Base-by-base conservation (phyloP, 2,888 invertebrate genomes). In the Graphium colonna region DNA sequence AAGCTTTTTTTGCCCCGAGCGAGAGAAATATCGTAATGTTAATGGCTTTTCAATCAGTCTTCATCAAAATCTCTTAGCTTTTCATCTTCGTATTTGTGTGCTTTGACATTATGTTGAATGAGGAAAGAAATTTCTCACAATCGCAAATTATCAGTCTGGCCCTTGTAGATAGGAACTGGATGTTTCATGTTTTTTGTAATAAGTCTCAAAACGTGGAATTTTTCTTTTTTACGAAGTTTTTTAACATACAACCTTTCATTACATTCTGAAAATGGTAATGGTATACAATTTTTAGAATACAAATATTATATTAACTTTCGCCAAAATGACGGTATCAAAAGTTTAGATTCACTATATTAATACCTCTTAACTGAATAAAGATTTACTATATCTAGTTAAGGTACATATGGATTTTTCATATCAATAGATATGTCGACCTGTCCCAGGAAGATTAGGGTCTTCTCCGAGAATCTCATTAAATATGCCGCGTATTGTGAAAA, bases 21-120 rank as follows among this genome's bases (percentile, higher is more conserved):
- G 43, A 12, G n/a, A 43, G 42, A 51, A 51, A 51, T 43, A 43
- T 51, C 31, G 50, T n/a, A 38, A 43, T 38, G 38, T 43, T 51
- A 42, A 50, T 50, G 50, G 41, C 31, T 50, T 50, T 50, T 50
- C 42, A 36, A 50, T 50, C 50, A 50, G 42, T 36, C 49, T 49
- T 26, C 26, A 41, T 41, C 41, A 41, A 33, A 49, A 13, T 41
- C 47, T 39, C 47, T 41, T 31, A 7, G 17, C 41, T 49, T 41
- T 49, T 26, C 47, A 36, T 45, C 45, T 45, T 45, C 12, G n/a
- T 33, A 17, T 45, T 33, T 45, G 45, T 18, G 17, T 36, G 45
- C n/a, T 33, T 33, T 33, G 45, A 33, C 31, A 33, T 12, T 7
- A 33, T 36, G 7, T 33, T 33, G 12, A 33, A 45, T 13, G 18